Evolutionary conservation across 37 sponge, comb jelly and placozoan species (phyloP).

Genomic region (Halisarca cf. caerulea): DNA sequence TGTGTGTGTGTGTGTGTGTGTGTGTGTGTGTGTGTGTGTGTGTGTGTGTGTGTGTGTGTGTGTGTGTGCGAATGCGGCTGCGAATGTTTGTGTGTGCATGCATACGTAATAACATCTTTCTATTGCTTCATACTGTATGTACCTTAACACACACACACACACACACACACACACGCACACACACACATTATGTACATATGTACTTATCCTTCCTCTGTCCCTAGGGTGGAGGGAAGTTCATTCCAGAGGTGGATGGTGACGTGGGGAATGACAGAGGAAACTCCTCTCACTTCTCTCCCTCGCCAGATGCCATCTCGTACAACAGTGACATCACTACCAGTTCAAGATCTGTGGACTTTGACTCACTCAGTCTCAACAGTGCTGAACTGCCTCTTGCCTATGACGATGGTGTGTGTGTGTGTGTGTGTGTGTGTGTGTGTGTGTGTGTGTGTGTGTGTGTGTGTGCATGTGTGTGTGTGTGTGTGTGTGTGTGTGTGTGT

Average conservation of each 20-base stretch:
- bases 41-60: no score
- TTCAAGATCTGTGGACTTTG: slow-evolving; percentile 12
- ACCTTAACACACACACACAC: no score
- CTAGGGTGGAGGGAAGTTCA: slow-evolving; percentile 77
- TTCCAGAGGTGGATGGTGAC: slow-evolving; percentile 66
- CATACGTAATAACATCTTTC: background rate
- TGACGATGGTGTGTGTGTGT: slow-evolving; percentile 14
- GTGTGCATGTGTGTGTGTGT: background rate
- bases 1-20: no score
- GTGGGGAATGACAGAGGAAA: background rate
- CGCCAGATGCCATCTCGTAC: background rate
- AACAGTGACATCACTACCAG: slow-evolving; percentile 30
- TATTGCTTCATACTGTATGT: background rate
- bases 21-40: no score
- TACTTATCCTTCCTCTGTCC: no score
- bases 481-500: background rate
- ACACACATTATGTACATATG: no score
- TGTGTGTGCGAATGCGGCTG: background rate
- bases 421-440: background rate
- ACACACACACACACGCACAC: no score
- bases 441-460: slow-evolving; percentile 15
- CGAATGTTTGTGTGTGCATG: background rate
- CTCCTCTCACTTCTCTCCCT: slow-evolving; percentile 10
- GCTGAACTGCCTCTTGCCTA: slow-evolving; percentile 10
- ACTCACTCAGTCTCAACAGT: slow-evolving; percentile 25